Base-by-base conservation (phyloP, 2,113 vertebrate genomes). In the Lophius piscatorius region DNA sequence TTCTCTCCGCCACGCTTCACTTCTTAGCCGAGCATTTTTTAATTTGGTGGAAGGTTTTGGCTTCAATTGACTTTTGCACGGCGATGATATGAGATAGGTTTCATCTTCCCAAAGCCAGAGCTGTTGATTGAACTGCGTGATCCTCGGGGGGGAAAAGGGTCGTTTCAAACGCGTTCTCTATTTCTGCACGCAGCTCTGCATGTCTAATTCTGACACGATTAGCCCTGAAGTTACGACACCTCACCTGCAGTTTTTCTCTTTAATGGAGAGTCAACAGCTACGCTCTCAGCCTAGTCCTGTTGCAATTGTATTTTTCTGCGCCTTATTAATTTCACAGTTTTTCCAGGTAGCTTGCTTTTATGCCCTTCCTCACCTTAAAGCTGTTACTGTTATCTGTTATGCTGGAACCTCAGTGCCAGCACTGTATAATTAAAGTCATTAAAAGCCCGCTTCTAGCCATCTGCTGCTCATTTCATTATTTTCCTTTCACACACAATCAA, bases 61-160 rank as follows among this genome's bases (percentile, higher is more conserved):
- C 60, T 57, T 31, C 29, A 38, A 65, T 63, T 39, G 35, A 56
- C 39, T 55, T n/a, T 6, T 10, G 47, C 21, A 16, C 20, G 4
- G 2, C 42, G 50, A 76, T 76, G 36, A 58, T 50, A 70, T 70
- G 35, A 28, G 4, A 52, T 21, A 18, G 48, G 70, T 74, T 56
- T 77, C 44, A 49, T 70, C 29, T 63, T 63, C 52, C 22, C 14
- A 41, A n/a, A 55, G 42, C 46, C 41, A 20, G 20, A 49, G 28
- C 14, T 23, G 68, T 78, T 81, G 76, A 62, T 60, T 71, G 50
- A 66, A 23, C 68, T 74, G 73, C 68, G 61, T 62, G 36, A 76
- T 80, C 46, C 36, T 33, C 38, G 35, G 44, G 47, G 62, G 35
- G 44, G 47, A 59, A 72, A 86, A 79, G 74, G 66, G 70, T 72